A percentile compares a stretch with the other conserved stretches of the same genome.
These are phyloP conservation scores for Oophaga sylvatica DNA, from an alignment of 2,797 vertebrate genomes.

Conservation along the genomic window DNA sequence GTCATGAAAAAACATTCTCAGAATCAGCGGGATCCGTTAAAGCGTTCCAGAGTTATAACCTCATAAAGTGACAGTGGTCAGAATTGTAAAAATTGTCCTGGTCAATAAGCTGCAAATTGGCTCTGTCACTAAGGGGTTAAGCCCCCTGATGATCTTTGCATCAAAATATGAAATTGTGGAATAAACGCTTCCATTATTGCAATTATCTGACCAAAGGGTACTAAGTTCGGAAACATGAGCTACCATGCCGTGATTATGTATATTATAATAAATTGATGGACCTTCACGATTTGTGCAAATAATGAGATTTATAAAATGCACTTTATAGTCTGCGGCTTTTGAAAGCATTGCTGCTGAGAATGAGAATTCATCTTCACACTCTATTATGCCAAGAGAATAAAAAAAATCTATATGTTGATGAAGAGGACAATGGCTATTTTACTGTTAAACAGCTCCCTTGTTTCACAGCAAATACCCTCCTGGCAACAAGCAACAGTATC, in stretches of 20 bases:
- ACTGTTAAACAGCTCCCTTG: not conserved
- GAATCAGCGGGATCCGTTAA: too few relatives aligned
- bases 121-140: too few relatives aligned
- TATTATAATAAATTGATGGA: not conserved
- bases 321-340: not conserved
- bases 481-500: too few relatives aligned
- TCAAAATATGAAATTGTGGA: not conserved
- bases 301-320: not conserved
- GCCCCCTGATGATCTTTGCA: not conserved
- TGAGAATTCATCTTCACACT: not conserved
- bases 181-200: not conserved
- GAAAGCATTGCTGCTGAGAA: not conserved
- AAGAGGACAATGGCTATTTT: not conserved
- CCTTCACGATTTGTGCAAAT: not conserved
- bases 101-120: too few relatives aligned
- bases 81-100: too few relatives aligned
- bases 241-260: not conserved
- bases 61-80: too few relatives aligned
- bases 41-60: too few relatives aligned
- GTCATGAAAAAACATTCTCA: too few relatives aligned
- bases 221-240: not conserved
- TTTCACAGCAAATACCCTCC: not conserved
- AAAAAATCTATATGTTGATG: not conserved
- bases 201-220: not conserved
- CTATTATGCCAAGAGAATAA: not conserved